phyloP scores from a whole-genome alignment of 2,797 vertebrate species.

The Podarcis lilfordi region DNA sequence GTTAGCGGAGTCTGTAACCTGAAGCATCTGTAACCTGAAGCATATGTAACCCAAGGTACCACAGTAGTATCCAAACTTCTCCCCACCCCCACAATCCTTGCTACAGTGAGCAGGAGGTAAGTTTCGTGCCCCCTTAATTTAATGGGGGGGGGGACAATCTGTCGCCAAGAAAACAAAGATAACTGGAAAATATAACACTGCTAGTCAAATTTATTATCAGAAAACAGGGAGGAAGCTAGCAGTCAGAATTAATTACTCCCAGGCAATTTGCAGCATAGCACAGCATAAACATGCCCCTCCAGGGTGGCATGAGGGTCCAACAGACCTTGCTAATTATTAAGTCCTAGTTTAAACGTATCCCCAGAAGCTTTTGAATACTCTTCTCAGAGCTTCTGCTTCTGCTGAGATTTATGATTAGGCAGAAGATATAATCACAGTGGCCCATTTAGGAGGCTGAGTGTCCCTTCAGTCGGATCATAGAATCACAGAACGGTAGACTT shows the following conservation, averaged over 20 bases:
- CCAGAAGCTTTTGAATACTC: constrained; percentile 76
- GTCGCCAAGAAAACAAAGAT: constrained; percentile 66
- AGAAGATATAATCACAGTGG: background rate
- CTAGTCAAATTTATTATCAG: constrained; percentile 74
- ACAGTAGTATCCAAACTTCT: background rate
- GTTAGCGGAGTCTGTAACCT: too few relatives aligned
- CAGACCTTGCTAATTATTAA: constrained; percentile 70
- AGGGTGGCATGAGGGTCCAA: constrained; percentile 44
- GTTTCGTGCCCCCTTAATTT: constrained; percentile 43
- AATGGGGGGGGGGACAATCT: background rate
- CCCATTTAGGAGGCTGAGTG: background rate
- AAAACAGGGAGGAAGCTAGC: constrained; percentile 64
- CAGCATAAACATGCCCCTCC: constrained; percentile 64
- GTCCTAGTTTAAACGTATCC: constrained; percentile 77
- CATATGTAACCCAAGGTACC: too few relatives aligned
- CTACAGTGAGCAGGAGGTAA: background rate
- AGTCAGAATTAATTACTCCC: constrained; percentile 79
- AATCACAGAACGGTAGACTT: too few relatives aligned
- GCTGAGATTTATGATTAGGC: constrained; percentile 73
- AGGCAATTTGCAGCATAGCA: constrained; percentile 60
- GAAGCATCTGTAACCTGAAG: too few relatives aligned
- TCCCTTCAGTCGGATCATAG: background rate
- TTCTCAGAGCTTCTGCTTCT: constrained; percentile 76
- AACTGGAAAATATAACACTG: constrained; percentile 72
- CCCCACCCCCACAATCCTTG: rapidly evolving